phyloP scores from a whole-genome alignment of 2,113 vertebrate species.

The Dendrocopos noguchii region DNA sequence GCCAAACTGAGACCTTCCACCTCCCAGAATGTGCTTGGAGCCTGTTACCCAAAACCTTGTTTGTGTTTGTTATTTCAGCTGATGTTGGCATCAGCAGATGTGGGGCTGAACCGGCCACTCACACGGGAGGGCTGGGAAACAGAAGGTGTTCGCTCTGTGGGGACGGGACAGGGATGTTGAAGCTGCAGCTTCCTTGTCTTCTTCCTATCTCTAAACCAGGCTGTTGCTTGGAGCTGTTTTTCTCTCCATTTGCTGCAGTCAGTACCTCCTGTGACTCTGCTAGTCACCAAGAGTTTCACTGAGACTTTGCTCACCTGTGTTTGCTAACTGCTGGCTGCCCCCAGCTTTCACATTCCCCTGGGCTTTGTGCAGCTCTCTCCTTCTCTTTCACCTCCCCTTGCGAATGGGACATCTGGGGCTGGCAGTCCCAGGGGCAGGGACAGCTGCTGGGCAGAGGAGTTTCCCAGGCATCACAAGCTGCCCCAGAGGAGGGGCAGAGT shows the following conservation, averaged over 20 bases:
- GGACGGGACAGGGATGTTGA: fast-evolving
- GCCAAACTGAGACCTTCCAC: not conserved
- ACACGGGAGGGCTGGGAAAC: not conserved
- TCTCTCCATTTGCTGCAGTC: not conserved
- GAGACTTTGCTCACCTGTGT: not conserved
- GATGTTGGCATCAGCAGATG: not conserved
- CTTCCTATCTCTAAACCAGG: fast-evolving
- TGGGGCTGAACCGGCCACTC: fast-evolving
- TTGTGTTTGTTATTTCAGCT: not conserved
- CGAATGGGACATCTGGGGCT: not conserved
- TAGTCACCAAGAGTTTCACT: not conserved
- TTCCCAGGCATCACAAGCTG: not conserved
- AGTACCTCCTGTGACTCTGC: not conserved
- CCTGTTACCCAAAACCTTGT: not conserved
- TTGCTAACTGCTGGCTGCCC: not conserved
- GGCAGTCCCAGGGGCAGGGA: not conserved
- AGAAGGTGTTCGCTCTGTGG: not conserved
- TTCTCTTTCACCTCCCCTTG: not conserved
- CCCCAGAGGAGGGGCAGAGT: not conserved
- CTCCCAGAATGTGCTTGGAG: fast-evolving
- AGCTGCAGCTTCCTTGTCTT: not conserved
- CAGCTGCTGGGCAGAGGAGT: not conserved
- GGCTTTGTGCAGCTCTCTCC: not conserved
- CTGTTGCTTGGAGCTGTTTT: not conserved
- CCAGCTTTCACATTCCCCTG: not conserved